Percentiles rank a stretch among this genome's conserved stretches.
phyloP scores from a whole-genome alignment of 2,888 invertebrate species.

The Acanthosepion esculentum region DNA sequence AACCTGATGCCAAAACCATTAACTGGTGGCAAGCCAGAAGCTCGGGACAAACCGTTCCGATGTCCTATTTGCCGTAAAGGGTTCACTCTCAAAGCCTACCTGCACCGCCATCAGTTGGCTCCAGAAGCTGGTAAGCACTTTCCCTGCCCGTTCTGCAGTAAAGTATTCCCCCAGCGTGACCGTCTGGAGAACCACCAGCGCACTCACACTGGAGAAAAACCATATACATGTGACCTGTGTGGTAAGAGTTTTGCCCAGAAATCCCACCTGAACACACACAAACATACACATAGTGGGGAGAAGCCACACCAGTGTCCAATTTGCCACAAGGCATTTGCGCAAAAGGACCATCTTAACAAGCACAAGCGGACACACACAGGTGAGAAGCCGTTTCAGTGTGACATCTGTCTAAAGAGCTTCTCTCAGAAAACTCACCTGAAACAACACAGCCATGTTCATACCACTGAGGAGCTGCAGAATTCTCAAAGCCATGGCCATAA shows the following conservation, averaged over 20 bases:
- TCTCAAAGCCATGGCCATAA: background rate
- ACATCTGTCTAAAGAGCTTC: background rate
- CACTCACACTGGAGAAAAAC: slow-evolving; percentile 11
- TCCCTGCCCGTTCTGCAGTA: slow-evolving; percentile 35
- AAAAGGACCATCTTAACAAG: slow-evolving; percentile 42
- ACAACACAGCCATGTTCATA: slow-evolving; percentile 36
- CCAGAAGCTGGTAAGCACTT: slow-evolving; percentile 44
- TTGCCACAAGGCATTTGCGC: slow-evolving; percentile 40
- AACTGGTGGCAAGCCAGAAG: background rate
- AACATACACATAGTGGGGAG: slow-evolving; percentile 41
- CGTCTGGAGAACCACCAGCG: slow-evolving; percentile 38
- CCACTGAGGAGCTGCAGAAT: background rate
- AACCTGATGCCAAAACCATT: background rate
- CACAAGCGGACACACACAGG: slow-evolving; percentile 36
- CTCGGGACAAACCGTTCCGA: slow-evolving; percentile 37
- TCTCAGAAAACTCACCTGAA: slow-evolving; percentile 45
- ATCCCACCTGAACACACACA: slow-evolving; percentile 34
- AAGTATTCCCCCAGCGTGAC: slow-evolving; percentile 42
- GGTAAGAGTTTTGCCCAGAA: slow-evolving; percentile 44
- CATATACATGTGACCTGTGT: background rate
- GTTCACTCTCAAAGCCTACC: slow-evolving; percentile 39
- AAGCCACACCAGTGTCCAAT: slow-evolving; percentile 41
- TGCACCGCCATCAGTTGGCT: slow-evolving; percentile 36
- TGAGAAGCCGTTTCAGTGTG: slow-evolving; percentile 43
- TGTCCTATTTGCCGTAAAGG: slow-evolving; percentile 41